Percentiles rank a stretch among this genome's conserved stretches.
Conservation (phyloP, 1,140 invertebrate species). For the Halotydeus destructor region DNA sequence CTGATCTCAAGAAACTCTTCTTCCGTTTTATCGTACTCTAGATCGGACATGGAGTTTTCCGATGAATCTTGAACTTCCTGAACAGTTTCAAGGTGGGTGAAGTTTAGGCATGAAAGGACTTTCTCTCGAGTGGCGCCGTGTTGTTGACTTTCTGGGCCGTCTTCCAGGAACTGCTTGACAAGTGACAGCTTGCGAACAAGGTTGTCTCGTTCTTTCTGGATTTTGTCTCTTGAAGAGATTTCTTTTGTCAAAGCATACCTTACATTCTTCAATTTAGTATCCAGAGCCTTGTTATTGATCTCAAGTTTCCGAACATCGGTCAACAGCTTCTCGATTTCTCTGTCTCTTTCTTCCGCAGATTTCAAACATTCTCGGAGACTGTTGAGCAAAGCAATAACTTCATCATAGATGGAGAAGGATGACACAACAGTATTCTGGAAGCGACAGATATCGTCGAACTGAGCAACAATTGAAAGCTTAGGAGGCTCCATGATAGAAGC, state of each 20-base stretch:
- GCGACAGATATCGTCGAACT: constrained; percentile 26
- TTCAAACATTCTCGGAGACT: not conserved
- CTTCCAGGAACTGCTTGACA: constrained; percentile 1
- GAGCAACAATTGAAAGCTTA: constrained; percentile 20
- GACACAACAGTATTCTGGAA: constrained; percentile 6
- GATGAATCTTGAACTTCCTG: not conserved
- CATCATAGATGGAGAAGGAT: constrained; percentile 3
- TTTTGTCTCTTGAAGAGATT: not conserved
- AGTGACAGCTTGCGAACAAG: not conserved
- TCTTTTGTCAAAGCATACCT: not conserved
- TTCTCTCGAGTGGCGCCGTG: not conserved
- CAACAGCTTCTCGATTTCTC: not conserved
- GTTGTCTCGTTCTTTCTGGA: constrained; percentile 3
- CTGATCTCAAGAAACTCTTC: constrained; percentile 36
- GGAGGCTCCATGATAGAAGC: constrained; percentile 19
- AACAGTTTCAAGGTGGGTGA: not conserved
- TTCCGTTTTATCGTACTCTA: constrained; percentile 50
- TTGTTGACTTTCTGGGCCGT: not conserved
- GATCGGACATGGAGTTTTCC: not conserved
- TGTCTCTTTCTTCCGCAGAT: not conserved
- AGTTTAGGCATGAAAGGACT: constrained; percentile 1
- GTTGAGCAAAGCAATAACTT: not conserved
- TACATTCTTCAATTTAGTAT: not conserved
- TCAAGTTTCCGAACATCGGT: not conserved
- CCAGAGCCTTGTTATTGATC: not conserved